These are phyloP conservation scores for Charanyca ferruginea DNA, from an alignment of 2,888 invertebrate genomes.

Conservation along the genomic window DNA sequence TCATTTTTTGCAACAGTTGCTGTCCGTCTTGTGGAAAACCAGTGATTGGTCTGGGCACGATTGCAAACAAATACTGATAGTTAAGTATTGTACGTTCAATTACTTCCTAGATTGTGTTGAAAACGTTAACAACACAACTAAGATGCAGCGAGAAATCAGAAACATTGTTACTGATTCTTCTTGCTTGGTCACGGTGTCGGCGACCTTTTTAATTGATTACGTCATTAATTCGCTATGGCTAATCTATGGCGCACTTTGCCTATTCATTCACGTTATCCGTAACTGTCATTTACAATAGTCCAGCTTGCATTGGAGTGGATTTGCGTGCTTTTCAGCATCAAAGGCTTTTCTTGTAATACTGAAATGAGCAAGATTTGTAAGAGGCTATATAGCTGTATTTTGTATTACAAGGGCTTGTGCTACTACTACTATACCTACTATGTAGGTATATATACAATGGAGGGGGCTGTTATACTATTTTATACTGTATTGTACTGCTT, in stretches of 20 bases:
- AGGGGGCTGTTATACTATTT: no score
- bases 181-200: slow-evolving; percentile 22
- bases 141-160: slow-evolving; percentile 26
- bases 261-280: slow-evolving; percentile 38
- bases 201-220: slow-evolving; percentile 52
- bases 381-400: slow-evolving; percentile 1
- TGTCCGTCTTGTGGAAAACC: slow-evolving; percentile 55
- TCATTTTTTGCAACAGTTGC: slow-evolving; percentile 54
- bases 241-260: slow-evolving; percentile 30
- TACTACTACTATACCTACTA: no score
- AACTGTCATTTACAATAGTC: slow-evolving; percentile 30
- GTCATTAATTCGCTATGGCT: slow-evolving; percentile 28
- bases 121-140: slow-evolving; percentile 24
- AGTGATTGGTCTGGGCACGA: slow-evolving; percentile 36
- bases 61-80: slow-evolving; percentile 43
- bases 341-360: slow-evolving; percentile 26
- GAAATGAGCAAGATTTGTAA: slow-evolving; percentile 1
- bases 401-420: not conserved
- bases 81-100: slow-evolving; percentile 41
- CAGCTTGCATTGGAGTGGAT: slow-evolving; percentile 14
- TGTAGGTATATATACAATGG: no score
- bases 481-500: no score
- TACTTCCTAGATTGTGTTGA: slow-evolving; percentile 49
- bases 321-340: slow-evolving; percentile 14
- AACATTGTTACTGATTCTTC: slow-evolving; percentile 17